phyloP scores from a whole-genome alignment of 2,113 vertebrate species.

The Bos indicus region DNA sequence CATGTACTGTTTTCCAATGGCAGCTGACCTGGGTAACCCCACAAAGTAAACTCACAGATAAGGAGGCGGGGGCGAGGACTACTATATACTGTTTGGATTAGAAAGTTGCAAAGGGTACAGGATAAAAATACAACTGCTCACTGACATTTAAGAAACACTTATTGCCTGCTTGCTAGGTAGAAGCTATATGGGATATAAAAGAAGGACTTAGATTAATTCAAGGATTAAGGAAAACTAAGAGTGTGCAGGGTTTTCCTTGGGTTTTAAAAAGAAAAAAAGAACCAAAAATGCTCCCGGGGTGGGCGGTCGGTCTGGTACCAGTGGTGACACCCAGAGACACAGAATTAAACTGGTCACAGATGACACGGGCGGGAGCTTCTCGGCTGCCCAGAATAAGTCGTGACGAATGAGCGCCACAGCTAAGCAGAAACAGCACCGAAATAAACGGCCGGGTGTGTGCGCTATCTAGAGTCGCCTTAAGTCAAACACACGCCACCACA shows the following conservation, averaged over 20 bases:
- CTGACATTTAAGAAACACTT: background rate
- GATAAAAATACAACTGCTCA: background rate
- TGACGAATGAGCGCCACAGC: background rate
- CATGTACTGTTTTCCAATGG: background rate
- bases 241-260: background rate
- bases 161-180: background rate
- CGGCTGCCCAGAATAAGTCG: background rate
- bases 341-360: background rate
- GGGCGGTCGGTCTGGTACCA: background rate
- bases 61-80: fast-evolving
- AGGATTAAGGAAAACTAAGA: background rate
- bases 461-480: background rate
- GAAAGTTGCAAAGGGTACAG: background rate
- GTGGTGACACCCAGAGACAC: background rate
- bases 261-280: background rate
- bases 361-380: background rate
- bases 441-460: background rate
- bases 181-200: background rate
- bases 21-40: background rate
- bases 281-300: background rate
- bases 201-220: background rate
- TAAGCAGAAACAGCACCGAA: background rate
- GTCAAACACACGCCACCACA: background rate
- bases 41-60: background rate
- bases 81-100: background rate